Evolutionary conservation across 2,113 vertebrate genomes (phyloP).

Genomic region (Emydura subglobosa): DNA sequence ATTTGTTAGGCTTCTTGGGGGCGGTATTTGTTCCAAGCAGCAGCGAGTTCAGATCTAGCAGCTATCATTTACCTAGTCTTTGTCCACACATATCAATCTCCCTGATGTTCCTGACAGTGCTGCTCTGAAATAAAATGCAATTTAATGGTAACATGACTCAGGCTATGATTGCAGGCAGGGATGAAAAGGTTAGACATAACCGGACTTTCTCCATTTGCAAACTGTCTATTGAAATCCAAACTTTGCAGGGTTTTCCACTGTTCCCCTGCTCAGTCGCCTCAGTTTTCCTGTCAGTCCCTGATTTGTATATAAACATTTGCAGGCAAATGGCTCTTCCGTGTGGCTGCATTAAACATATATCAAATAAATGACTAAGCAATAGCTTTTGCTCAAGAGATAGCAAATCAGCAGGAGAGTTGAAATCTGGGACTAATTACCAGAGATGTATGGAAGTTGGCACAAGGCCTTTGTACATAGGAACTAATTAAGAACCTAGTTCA

Average conservation of each 20-base stretch:
- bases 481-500: not conserved
- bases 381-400: not conserved
- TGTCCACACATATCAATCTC: rapidly evolving
- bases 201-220: not conserved
- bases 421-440: not conserved
- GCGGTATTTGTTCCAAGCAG: not conserved
- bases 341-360: not conserved
- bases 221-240: not conserved
- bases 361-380: not conserved
- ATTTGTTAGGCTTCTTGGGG: not conserved
- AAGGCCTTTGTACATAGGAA: not conserved
- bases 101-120: not conserved
- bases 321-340: not conserved
- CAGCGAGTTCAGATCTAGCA: not conserved
- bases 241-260: not conserved
- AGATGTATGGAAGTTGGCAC: not conserved
- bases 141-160: not conserved
- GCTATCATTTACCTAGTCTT: not conserved
- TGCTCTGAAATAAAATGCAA: not conserved
- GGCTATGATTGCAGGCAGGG: not conserved
- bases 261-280: not conserved
- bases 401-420: not conserved
- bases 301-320: not conserved
- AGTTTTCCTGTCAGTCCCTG: not conserved
- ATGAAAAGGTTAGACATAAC: not conserved